Conservation (phyloP, 2,113 vertebrate species). For the Aspiorhynchus laticeps region DNA sequence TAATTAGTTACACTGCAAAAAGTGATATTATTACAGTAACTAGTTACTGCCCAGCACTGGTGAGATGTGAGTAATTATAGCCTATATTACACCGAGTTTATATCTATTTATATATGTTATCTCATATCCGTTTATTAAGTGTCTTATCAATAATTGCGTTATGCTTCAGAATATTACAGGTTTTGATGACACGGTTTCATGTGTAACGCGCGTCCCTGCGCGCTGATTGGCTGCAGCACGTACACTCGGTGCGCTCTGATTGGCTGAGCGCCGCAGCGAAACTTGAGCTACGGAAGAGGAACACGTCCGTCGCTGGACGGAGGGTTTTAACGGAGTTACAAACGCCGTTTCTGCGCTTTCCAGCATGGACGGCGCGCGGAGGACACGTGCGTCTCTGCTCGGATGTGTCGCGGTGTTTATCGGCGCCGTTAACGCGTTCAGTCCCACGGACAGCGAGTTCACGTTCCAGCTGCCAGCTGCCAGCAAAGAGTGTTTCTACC, state of each 20-base stretch:
- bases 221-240: constrained; percentile 17
- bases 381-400: constrained; percentile 17
- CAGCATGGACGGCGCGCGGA: background rate
- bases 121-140: background rate
- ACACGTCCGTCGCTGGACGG: background rate
- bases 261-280: constrained; percentile 44
- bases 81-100: background rate
- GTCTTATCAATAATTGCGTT: background rate
- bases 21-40: too few relatives aligned
- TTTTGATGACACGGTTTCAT: background rate
- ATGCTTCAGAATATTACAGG: background rate
- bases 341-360: too few relatives aligned
- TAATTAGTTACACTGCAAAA: too few relatives aligned
- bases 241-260: constrained; percentile 55
- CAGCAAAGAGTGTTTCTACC: constrained; percentile 85
- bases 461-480: constrained; percentile 87
- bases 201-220: background rate
- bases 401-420: constrained; percentile 51
- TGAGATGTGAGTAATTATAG: background rate
- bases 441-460: constrained; percentile 82
- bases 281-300: constrained; percentile 44
- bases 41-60: too few relatives aligned
- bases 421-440: constrained; percentile 51
- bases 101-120: background rate
- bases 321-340: background rate